Evolutionary conservation across 2,113 vertebrate genomes (phyloP).

Genomic region (Megaleporinus macrocephalus): DNA sequence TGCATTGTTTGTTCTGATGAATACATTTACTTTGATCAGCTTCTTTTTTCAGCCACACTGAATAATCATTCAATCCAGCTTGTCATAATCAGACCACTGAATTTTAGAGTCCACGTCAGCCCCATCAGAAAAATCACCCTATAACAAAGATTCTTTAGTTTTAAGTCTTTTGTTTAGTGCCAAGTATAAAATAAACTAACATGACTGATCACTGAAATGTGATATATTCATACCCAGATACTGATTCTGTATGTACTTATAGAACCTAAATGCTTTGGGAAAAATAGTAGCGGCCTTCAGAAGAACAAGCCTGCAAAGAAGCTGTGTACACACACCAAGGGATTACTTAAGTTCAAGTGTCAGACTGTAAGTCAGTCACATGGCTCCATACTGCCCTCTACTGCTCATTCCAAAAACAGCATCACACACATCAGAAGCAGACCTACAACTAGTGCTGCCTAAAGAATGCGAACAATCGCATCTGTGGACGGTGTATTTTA

Average conservation of each 20-base stretch:
- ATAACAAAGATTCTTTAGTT: neutral
- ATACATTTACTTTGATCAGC: neutral
- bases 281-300: neutral
- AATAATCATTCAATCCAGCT: neutral
- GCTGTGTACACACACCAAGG: neutral
- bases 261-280: neutral
- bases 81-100: neutral
- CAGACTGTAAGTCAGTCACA: neutral
- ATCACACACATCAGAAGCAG: neutral
- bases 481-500: too few species aligned
- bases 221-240: neutral
- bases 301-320: neutral
- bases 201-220: neutral
- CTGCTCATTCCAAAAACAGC: neutral
- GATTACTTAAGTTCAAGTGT: neutral
- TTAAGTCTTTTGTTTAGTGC: neutral
- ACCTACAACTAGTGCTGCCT: neutral
- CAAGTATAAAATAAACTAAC: neutral
- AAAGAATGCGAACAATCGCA: neutral
- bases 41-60: neutral
- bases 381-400: conserved; percentile 19
- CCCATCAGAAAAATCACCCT: neutral
- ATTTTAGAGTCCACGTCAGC: neutral
- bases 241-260: neutral
- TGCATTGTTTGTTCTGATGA: neutral